Conservation (phyloP, 1,140 invertebrate genomes). For the Ephestia elutella region DNA sequence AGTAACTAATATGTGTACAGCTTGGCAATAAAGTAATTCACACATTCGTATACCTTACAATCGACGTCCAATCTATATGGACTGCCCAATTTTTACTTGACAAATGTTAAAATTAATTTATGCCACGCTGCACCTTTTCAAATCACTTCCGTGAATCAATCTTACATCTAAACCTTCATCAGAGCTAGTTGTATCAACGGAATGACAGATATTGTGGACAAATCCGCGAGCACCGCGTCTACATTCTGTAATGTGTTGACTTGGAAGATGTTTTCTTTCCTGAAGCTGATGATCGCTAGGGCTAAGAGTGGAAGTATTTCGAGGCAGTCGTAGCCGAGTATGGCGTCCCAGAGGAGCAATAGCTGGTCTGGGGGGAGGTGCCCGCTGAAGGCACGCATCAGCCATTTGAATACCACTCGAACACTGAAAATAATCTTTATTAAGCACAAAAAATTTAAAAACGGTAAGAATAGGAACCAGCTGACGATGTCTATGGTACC, state of each 20-base stretch:
- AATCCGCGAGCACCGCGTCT: slow-evolving; percentile 91
- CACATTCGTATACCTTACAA: no score
- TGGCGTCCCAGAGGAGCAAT: slow-evolving; percentile 92
- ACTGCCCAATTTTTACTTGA: no score
- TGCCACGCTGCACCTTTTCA: no score
- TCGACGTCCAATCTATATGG: no score
- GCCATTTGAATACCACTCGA: slow-evolving; percentile 94
- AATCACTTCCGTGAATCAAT: not conserved
- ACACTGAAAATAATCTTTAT: slow-evolving; percentile 77
- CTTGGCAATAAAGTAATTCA: no score
- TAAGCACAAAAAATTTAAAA: no score
- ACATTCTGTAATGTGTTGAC: slow-evolving; percentile 88
- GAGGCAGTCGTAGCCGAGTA: slow-evolving; percentile 92
- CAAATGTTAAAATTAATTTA: no score
- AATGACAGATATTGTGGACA: slow-evolving; percentile 92
- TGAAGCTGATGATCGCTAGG: slow-evolving; percentile 91
- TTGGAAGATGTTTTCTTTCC: slow-evolving; percentile 94
- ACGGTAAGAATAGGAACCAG: not conserved
- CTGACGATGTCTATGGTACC: not conserved
- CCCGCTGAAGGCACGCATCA: slow-evolving; percentile 95
- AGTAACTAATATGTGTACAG: no score
- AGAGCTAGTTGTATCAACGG: slow-evolving; percentile 76
- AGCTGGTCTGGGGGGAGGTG: slow-evolving; percentile 94
- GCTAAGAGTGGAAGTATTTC: slow-evolving; percentile 92
- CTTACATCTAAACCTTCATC: slow-evolving; percentile 53